phyloP scores from a whole-genome alignment of 2,797 vertebrate genomes.

The Alcedo atthis region DNA sequence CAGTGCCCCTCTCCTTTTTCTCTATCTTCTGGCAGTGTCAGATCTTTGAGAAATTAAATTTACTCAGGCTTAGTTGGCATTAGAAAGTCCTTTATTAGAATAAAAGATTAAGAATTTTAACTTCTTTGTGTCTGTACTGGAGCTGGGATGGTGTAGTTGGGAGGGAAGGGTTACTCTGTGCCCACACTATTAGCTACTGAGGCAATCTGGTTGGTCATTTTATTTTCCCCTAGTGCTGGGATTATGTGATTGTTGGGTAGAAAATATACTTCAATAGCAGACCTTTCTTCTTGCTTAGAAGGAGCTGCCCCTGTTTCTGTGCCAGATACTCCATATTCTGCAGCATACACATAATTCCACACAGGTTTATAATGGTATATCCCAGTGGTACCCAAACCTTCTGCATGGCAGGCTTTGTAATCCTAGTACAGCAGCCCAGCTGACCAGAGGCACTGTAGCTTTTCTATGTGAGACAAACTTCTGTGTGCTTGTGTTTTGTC shows the following conservation, averaged over 20 bases:
- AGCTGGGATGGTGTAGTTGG: background rate
- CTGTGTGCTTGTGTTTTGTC: background rate
- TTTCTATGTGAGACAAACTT: background rate
- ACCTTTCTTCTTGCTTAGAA: background rate
- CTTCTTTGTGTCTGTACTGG: background rate
- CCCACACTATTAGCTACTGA: background rate
- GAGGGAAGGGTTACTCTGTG: background rate
- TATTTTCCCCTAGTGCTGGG: background rate
- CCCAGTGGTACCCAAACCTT: background rate
- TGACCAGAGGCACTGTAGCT: background rate
- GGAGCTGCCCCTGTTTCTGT: background rate
- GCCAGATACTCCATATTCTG: background rate
- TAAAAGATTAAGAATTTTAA: background rate
- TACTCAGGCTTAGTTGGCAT: background rate
- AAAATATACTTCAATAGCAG: background rate
- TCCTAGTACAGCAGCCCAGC: background rate
- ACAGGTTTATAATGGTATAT: background rate
- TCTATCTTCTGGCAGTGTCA: background rate
- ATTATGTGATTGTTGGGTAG: background rate
- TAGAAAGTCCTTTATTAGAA: background rate
- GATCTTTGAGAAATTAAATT: background rate
- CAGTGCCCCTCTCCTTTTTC: background rate
- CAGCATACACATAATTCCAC: accelerated
- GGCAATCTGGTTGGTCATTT: background rate
- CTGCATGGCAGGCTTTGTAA: accelerated